A percentile compares a stretch with the other conserved stretches of the same genome.
These are phyloP conservation scores for Hybos culiciformis DNA, from an alignment of 2,888 invertebrate genomes.

Conservation along the genomic window DNA sequence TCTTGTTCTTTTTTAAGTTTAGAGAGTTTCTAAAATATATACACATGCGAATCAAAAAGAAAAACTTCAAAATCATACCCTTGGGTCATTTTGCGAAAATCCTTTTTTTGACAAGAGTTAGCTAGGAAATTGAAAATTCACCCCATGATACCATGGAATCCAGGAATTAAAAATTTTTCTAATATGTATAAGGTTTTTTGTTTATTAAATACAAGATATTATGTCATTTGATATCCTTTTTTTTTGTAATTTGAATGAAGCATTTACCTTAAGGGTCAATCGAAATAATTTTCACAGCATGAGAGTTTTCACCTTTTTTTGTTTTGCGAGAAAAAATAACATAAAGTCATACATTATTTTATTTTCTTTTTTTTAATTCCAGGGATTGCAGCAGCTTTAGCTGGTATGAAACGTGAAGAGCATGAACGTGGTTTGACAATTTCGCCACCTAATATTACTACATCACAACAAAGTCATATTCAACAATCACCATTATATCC, in stretches of 20 bases:
- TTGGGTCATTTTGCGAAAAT: not conserved
- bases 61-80: not conserved
- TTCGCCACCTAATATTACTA: slow-evolving; percentile 32
- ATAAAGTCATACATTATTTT: not conserved
- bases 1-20: no score
- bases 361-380: slow-evolving; percentile 12
- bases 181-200: no score
- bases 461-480: slow-evolving; percentile 13
- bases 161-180: no score
- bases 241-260: no score
- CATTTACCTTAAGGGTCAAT: not conserved
- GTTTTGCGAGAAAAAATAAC: no score
- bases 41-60: no score
- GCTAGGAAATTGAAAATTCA: not conserved
- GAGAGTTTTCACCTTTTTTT: not conserved
- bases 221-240: not conserved
- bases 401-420: slow-evolving; percentile 34
- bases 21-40: no score
- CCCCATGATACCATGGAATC: not conserved
- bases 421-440: slow-evolving; percentile 28
- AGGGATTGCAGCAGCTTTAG: slow-evolving; percentile 35
- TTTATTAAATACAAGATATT: no score
- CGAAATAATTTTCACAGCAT: not conserved
- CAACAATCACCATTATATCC: slow-evolving; percentile 24
- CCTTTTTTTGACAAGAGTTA: not conserved